These are phyloP conservation scores for Andinoacara biseriatus DNA, from an alignment of 2,113 vertebrate genomes.

Conservation along the genomic window DNA sequence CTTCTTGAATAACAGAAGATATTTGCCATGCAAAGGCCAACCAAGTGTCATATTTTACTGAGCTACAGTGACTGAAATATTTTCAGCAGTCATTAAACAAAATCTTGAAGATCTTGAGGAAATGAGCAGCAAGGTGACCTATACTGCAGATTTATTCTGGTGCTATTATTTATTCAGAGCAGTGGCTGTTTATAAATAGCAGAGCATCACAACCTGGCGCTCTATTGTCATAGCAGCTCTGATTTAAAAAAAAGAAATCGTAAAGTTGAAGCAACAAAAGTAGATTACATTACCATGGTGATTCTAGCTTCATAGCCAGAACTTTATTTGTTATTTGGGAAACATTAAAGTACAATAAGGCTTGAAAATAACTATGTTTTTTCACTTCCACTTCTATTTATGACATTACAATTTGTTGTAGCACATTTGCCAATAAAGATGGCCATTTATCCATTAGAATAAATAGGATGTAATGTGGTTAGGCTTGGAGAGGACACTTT, in stretches of 20 bases:
- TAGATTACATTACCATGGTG: not conserved
- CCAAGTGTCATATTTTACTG: constrained; percentile 28
- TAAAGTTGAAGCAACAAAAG: constrained; percentile 7
- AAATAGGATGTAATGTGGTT: constrained; percentile 1
- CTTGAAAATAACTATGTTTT: not conserved
- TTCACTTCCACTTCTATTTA: not conserved
- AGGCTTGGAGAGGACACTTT: not conserved
- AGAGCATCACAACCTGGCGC: constrained; percentile 10
- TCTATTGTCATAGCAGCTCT: constrained; percentile 11
- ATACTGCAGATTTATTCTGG: constrained; percentile 16
- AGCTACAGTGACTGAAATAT: constrained; percentile 27
- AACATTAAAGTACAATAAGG: not conserved
- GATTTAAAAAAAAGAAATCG: constrained; percentile 1
- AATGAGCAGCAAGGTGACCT: constrained; percentile 46
- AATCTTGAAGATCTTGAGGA: constrained; percentile 36
- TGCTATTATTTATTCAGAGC: constrained; percentile 42
- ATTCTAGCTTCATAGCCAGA: not conserved
- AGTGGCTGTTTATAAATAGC: constrained; percentile 48
- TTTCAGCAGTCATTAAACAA: constrained; percentile 23
- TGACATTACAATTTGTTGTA: not conserved
- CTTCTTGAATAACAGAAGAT: constrained; percentile 14
- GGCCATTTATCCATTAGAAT: constrained; percentile 15
- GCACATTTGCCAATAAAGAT: not conserved
- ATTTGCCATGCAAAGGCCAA: constrained; percentile 47
- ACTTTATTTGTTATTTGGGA: not conserved